Base-by-base conservation (phyloP, 2,797 vertebrate species). In the Diceros bicornis region DNA sequence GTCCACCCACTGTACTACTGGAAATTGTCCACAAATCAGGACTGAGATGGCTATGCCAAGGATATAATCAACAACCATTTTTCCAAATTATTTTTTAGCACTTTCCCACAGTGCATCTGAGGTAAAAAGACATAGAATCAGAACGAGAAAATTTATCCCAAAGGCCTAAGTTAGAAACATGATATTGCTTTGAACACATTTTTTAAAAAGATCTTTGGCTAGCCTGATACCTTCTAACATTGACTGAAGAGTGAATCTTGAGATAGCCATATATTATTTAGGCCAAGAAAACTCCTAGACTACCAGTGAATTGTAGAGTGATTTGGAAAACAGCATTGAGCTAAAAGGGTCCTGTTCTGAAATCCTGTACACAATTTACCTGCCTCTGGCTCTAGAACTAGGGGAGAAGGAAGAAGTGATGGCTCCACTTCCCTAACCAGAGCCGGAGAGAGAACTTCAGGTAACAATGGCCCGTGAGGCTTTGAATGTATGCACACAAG, bases 61-160 rank as follows among this genome's bases (percentile, higher is more conserved):
- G 44, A 88, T 50, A 62, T 52, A 79, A 85, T 95, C 62, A 86
- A 59, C 66, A 95, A 55, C 11, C 37, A 85, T 81, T 94, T 85
- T 52, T 75, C 57, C 23, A 55, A 66, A 74, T 66, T 64, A 7
- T 18, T 78, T 86, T 82, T 92, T 61, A 64, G 25, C 14, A 81
- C 13, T 71, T 85, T 96, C 3, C 64, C 29, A 71, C n/a, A 84
- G 21, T 92, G 47, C 47, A n/a, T 87, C 16, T 84, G n/a, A 95
- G 16, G 23, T 69, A 87, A 88, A 97, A 87, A 83, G 21, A 57
- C 6, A 75, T 57, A 52, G 13, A 92, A 21, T 86, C 21, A 64
- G 4, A 87, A 90, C 71, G 11, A 75, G 44, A 44, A 91, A 94
- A 37, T 72, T 32, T 79, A 74, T 96, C 7, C 34, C 29, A 84